phyloP scores from a whole-genome alignment of 2,113 vertebrate species.

The Ondatra zibethicus region DNA sequence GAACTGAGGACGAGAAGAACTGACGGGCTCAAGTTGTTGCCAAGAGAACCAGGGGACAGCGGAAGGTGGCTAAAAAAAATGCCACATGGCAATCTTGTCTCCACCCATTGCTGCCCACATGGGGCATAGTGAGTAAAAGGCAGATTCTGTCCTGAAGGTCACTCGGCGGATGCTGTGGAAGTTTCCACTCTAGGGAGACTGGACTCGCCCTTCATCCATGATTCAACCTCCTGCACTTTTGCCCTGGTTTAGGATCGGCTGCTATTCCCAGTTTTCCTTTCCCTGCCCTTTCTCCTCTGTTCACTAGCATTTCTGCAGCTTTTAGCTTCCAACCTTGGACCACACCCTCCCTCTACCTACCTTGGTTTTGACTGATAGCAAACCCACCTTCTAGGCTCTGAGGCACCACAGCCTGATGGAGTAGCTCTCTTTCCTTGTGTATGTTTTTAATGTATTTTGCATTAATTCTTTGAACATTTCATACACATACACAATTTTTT shows the following conservation, averaged over 20 bases:
- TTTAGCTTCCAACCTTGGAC: accelerated
- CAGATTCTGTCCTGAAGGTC: not conserved
- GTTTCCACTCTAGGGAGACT: not conserved
- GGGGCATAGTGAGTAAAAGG: not conserved
- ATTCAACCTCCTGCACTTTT: not conserved
- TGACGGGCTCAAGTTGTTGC: accelerated
- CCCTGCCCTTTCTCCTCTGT: accelerated
- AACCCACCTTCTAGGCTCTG: not conserved
- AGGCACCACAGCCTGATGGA: not conserved
- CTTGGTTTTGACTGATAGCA: not conserved
- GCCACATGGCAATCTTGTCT: accelerated
- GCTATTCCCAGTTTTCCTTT: too few species aligned
- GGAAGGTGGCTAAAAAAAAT: not conserved
- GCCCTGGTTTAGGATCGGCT: not conserved
- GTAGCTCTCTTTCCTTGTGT: not conserved
- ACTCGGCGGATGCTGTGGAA: accelerated
- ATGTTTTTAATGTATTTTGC: not conserved
- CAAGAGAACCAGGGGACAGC: accelerated
- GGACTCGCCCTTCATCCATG: accelerated
- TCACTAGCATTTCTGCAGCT: not conserved
- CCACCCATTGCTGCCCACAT: not conserved
- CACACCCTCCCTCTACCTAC: not conserved
- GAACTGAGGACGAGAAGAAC: not conserved
- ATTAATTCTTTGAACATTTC: not conserved
- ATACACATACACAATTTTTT: not conserved